Base-by-base conservation (phyloP, 2,797 vertebrate genomes). In the Sebastes dallii region DNA sequence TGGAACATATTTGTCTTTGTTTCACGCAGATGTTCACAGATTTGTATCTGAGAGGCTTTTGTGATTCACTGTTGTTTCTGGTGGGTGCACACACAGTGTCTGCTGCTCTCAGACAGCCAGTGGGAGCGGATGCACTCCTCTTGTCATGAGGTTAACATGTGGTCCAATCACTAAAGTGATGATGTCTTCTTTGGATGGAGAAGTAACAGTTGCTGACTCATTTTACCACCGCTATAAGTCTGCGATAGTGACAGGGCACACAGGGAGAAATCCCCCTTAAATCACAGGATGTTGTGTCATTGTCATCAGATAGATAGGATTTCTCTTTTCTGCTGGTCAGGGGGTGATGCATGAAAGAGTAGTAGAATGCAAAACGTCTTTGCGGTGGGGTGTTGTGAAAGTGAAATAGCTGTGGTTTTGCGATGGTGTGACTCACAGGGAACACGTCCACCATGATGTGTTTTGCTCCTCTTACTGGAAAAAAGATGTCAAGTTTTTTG, bases 81-180 rank as follows among this genome's bases (percentile, higher is more conserved):
- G 88, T 87, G 83, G 78, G 87, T 80, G 83, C 82, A 73, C 16
- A 73, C 42, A 46, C 75, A 58, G 20, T 60, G 73, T 85, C 69
- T 77, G 75, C 83, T 74, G 65, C 67, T 75, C 80, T 91, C 82
- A 81, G 82, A 77, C 84, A 81, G 78, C 55, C 52, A 52, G 86
- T 83, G 83, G 90, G 86, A 83, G 84, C 32, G 68, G 54, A 73
- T 75, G 82, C 79, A 80, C 67, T 83, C 80, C 77, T 24, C 90
- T 89, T 89, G 92, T 95, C 94, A 94, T 95, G 88, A 91, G 95
- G 89, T 81, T 62, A 77, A 87, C 93, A 93, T 92, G 92, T 96
- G 95, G 88, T 86, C 77, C 60, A 75, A 52, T 91, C 86, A 76
- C 80, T 61, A 72, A 84, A 87, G 80, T 75, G 76, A 85, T 90